phyloP scores from a whole-genome alignment of 2,797 vertebrate genomes.

The Karalla daura region DNA sequence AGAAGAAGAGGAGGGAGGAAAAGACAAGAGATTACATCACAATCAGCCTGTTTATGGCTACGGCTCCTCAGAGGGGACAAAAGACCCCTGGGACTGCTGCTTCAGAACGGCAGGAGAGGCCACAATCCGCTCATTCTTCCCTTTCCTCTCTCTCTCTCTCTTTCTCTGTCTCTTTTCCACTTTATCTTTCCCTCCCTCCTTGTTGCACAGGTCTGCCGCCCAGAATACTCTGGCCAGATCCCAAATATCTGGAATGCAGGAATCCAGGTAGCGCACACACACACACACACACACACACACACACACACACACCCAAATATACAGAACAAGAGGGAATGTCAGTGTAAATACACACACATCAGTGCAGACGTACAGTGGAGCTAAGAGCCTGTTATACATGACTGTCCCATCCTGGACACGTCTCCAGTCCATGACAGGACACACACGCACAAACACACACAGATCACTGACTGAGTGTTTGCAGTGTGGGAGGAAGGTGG shows the following conservation, averaged over 20 bases:
- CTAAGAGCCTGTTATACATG: too few species aligned
- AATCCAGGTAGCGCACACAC: constrained; percentile 76
- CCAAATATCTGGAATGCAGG: constrained; percentile 77
- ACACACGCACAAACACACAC: too few species aligned
- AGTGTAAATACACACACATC: neutral
- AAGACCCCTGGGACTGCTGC: constrained; percentile 54
- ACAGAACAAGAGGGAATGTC: too few species aligned
- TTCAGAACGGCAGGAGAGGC: constrained; percentile 48
- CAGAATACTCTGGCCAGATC: constrained; percentile 70
- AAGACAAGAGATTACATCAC: constrained; percentile 48
- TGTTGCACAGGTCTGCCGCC: constrained; percentile 40
- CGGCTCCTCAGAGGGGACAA: constrained; percentile 42
- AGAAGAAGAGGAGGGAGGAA: neutral
- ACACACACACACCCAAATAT: constrained; percentile 7
- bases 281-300: constrained; percentile 3
- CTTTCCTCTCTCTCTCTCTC: constrained; percentile 23
- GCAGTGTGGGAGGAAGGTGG: too few species aligned
- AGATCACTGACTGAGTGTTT: too few species aligned
- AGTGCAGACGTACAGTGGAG: constrained; percentile 23
- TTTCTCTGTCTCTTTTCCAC: constrained; percentile 38
- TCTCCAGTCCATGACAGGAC: too few species aligned
- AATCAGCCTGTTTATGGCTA: constrained; percentile 53
- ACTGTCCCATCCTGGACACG: too few species aligned
- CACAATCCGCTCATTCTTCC: constrained; percentile 55
- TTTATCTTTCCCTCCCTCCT: constrained; percentile 42